Percentiles rank a stretch among this genome's conserved stretches.
Conservation (phyloP, 2,797 vertebrate species). For the Sebastolobus alascanus region DNA sequence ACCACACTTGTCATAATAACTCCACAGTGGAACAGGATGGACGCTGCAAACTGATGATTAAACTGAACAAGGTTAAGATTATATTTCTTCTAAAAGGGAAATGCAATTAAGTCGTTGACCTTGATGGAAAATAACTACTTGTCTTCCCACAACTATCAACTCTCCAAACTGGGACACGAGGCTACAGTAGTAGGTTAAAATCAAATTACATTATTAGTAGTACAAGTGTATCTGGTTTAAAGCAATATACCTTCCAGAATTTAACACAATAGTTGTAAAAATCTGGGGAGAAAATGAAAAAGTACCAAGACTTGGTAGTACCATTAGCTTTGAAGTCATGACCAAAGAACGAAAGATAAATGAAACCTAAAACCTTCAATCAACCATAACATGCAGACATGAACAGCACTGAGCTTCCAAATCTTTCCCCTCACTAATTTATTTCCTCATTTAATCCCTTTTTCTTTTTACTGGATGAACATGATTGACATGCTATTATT, state of each 20-base stretch:
- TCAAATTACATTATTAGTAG: not conserved
- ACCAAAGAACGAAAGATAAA: conserved; percentile 14
- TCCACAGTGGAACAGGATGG: conserved; percentile 10
- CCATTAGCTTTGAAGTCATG: conserved; percentile 9
- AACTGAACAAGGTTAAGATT: conserved; percentile 3
- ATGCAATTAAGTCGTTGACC: conserved; percentile 32
- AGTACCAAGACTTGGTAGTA: not conserved
- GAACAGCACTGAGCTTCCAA: not conserved
- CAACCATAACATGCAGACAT: conserved; percentile 11
- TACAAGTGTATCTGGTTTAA: not conserved
- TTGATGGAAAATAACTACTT: conserved; percentile 24
- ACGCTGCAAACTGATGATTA: not conserved
- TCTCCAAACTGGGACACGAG: conserved; percentile 5
- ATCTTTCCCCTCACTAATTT: conserved; percentile 24
- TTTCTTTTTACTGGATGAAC: conserved; percentile 6
- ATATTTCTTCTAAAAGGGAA: conserved; percentile 27
- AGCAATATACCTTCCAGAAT: not conserved
- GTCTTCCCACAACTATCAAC: conserved; percentile 6
- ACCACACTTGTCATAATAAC: conserved; percentile 36
- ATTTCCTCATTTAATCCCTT: conserved; percentile 27
- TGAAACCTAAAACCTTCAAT: conserved; percentile 13
- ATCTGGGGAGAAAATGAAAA: not conserved
- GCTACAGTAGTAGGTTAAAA: not conserved
- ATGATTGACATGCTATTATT: conserved; percentile 2
- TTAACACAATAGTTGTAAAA: not conserved